Conservation (phyloP, 2,113 vertebrate species). For the Anser brachyrhynchus region DNA sequence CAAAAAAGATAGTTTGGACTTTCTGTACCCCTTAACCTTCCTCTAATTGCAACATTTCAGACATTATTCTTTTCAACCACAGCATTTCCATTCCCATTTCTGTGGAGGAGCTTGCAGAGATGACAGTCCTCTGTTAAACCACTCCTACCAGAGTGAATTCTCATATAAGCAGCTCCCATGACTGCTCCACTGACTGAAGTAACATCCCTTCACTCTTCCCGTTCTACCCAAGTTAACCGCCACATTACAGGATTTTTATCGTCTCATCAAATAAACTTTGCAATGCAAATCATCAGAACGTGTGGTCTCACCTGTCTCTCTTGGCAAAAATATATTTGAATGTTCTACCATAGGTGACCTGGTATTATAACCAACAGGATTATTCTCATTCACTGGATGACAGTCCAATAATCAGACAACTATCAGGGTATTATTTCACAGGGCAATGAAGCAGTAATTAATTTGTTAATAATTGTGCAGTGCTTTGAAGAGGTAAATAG, state of each 20-base stretch:
- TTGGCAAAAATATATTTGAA: background rate
- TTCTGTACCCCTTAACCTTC: background rate
- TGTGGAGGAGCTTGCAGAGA: background rate
- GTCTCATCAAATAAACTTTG: background rate
- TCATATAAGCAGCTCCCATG: background rate
- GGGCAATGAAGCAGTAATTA: conserved; percentile 34
- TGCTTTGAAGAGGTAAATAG: conserved; percentile 46
- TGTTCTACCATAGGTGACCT: background rate
- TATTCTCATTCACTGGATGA: background rate
- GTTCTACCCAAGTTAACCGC: background rate
- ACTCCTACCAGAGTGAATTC: background rate
- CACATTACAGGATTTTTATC: background rate
- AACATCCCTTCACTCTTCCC: background rate
- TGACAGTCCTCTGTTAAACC: background rate
- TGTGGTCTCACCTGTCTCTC: background rate
- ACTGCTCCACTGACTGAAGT: background rate
- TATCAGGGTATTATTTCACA: background rate
- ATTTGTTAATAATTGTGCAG: conserved; percentile 18
- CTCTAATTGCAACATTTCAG: background rate
- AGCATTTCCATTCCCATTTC: background rate
- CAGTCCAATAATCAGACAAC: background rate
- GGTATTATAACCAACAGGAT: background rate
- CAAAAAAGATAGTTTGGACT: background rate
- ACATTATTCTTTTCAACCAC: background rate
- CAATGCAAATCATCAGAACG: background rate